These are phyloP conservation scores for Morus bassanus DNA, from an alignment of 2,797 vertebrate species.

Conservation along the genomic window DNA sequence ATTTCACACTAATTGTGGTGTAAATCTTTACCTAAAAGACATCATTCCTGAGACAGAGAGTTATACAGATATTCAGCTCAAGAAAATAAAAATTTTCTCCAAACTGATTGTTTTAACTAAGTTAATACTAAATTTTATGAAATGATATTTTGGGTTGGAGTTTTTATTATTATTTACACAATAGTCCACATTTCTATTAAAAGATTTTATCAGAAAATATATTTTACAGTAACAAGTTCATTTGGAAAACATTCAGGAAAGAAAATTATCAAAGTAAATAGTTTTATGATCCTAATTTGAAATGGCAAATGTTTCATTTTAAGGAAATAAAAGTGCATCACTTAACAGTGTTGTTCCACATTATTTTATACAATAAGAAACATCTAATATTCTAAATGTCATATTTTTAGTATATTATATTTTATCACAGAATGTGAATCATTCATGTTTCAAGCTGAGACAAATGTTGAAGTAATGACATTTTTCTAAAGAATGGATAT, in stretches of 20 bases:
- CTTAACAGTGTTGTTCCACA: background rate
- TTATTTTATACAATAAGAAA: background rate
- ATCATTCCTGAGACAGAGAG: background rate
- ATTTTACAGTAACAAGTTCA: background rate
- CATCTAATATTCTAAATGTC: background rate
- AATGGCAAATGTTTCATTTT: background rate
- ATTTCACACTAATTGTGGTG: background rate
- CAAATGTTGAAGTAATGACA: background rate
- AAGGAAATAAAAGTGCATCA: background rate
- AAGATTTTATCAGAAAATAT: background rate
- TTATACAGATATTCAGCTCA: background rate
- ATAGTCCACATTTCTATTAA: background rate
- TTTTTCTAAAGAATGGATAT: background rate
- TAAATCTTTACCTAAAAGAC: background rate
- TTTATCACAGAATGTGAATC: background rate
- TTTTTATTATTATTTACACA: background rate
- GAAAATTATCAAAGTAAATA: background rate
- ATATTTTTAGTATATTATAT: background rate
- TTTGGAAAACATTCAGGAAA: background rate
- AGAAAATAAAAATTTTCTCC: background rate
- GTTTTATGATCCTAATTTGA: background rate
- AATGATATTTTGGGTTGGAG: accelerated
- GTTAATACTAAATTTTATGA: background rate
- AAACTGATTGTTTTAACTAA: background rate
- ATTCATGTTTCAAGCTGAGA: background rate